phyloP scores from a whole-genome alignment of 2,797 vertebrate species.

The Acipenser ruthenus region DNA sequence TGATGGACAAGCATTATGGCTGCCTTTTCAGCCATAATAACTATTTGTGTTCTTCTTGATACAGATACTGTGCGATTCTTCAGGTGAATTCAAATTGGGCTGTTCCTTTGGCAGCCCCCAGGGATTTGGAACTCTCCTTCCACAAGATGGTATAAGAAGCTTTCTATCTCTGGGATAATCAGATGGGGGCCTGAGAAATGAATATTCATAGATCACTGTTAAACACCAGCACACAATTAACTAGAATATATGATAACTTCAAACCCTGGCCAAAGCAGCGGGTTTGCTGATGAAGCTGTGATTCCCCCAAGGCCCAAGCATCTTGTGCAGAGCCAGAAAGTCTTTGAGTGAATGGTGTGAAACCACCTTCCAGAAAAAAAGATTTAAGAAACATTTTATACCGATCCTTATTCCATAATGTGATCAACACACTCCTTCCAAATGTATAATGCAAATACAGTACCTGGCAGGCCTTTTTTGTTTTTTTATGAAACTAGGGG shows the following conservation, averaged over 20 bases:
- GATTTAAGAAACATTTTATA: slow-evolving; percentile 21
- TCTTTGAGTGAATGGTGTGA: slow-evolving; percentile 50
- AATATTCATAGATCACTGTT: slow-evolving; percentile 60
- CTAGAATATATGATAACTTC: slow-evolving; percentile 65
- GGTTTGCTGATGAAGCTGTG: slow-evolving; percentile 36
- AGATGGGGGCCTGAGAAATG: slow-evolving; percentile 63
- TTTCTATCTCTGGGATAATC: slow-evolving; percentile 68
- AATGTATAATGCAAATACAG: slow-evolving; percentile 3
- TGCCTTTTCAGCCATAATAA: slow-evolving; percentile 42
- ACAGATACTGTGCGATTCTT: slow-evolving; percentile 51
- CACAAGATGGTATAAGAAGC: slow-evolving; percentile 66
- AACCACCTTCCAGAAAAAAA: slow-evolving; percentile 41
- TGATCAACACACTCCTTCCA: slow-evolving; percentile 25
- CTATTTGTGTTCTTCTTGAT: slow-evolving; percentile 39
- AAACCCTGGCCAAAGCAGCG: slow-evolving; percentile 53
- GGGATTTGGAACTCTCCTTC: slow-evolving; percentile 56
- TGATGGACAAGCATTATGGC: slow-evolving; percentile 66
- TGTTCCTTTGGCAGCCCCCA: slow-evolving; percentile 60
- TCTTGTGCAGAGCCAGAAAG: slow-evolving; percentile 45
- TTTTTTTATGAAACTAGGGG: too few species aligned
- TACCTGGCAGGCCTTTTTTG: not conserved
- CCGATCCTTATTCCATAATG: slow-evolving; percentile 25
- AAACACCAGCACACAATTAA: slow-evolving; percentile 64
- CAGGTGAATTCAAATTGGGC: slow-evolving; percentile 68
- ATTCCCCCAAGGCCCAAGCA: slow-evolving; percentile 40